These are phyloP conservation scores for Pseudopleuronectes americanus DNA, from an alignment of 2,797 vertebrate species.

Conservation along the genomic window DNA sequence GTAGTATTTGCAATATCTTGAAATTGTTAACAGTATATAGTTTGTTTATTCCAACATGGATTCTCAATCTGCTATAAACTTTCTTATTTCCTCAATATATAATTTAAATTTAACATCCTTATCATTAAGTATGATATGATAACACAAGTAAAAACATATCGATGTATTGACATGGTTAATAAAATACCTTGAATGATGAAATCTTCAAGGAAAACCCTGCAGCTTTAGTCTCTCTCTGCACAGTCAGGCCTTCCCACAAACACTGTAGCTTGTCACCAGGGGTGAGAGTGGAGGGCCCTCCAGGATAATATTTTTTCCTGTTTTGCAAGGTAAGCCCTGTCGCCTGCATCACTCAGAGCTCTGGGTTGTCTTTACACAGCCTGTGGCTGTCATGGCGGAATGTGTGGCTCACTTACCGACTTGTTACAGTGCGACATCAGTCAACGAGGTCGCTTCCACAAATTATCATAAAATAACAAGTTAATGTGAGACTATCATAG, in stretches of 20 bases:
- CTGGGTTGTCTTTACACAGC: constrained; percentile 7
- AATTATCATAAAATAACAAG: background rate
- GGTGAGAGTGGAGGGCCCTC: background rate
- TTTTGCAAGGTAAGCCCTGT: background rate
- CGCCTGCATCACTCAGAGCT: constrained; percentile 3
- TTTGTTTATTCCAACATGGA: too few relatives aligned
- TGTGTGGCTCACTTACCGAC: constrained; percentile 9
- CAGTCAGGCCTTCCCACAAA: background rate
- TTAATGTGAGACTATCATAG: too few relatives aligned
- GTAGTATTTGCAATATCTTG: background rate
- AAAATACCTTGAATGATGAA: background rate
- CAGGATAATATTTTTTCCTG: background rate
- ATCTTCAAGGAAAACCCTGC: constrained; percentile 4
- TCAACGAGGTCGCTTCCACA: background rate
- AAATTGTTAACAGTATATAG: too few relatives aligned
- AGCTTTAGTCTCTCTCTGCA: constrained; percentile 1
- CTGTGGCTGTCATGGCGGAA: constrained; percentile 7
- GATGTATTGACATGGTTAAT: background rate
- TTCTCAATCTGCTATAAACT: too few relatives aligned
- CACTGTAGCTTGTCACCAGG: background rate
- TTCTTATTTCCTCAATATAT: too few relatives aligned
- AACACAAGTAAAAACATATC: too few relatives aligned
- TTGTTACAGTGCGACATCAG: constrained; percentile 9
- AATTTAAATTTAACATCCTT: too few relatives aligned
- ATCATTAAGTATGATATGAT: too few relatives aligned